A percentile compares a stretch with the other conserved stretches of the same genome.
phyloP scores from a whole-genome alignment of 2,888 invertebrate species.

The Nezara viridula region DNA sequence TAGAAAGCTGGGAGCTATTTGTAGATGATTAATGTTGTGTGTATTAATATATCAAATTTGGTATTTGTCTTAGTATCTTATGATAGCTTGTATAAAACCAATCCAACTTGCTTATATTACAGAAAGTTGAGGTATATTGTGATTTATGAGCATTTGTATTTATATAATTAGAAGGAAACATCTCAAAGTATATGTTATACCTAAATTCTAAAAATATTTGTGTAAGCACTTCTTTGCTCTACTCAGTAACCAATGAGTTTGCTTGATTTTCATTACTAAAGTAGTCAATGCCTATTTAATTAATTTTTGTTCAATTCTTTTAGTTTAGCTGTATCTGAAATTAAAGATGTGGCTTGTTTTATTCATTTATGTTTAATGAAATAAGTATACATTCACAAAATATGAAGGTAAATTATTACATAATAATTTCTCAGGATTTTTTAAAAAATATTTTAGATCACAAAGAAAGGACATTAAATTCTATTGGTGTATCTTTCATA shows the following conservation, averaged over 20 bases:
- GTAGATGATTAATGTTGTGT: neutral
- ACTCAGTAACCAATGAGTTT: neutral
- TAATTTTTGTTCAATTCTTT: neutral
- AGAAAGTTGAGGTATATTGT: neutral
- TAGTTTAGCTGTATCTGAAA: neutral
- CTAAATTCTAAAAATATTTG: neutral
- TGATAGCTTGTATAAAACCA: neutral
- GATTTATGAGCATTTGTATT: neutral
- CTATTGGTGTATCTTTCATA: neutral
- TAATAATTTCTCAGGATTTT: too few species aligned
- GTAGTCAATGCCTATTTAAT: neutral
- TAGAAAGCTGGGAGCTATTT: neutral
- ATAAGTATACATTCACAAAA: neutral
- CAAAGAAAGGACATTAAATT: neutral
- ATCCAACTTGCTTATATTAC: neutral
- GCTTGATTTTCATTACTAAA: neutral
- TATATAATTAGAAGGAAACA: neutral
- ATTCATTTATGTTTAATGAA: neutral
- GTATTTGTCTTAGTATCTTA: constrained; percentile 2
- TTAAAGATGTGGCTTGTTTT: neutral
- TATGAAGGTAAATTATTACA: neutral
- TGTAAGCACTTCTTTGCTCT: neutral
- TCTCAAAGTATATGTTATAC: neutral
- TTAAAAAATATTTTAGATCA: too few species aligned
- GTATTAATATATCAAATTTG: neutral